Base-by-base conservation (phyloP, 1,140 invertebrate species). In the Penaeus japonicus region DNA sequence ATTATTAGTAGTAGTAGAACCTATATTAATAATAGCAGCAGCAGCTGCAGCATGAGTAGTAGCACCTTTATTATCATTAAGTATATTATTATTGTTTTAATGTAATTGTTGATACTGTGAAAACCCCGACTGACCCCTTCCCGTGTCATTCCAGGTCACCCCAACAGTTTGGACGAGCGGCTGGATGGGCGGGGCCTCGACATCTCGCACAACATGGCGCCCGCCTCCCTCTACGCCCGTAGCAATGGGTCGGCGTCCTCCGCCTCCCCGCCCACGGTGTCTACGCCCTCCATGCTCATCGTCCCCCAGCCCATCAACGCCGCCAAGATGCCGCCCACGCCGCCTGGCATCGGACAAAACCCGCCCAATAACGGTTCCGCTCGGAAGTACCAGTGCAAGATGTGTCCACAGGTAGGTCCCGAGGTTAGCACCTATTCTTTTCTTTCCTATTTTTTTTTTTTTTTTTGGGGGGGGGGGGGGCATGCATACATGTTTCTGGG, bases 351-450 rank as follows among this genome's bases (percentile, higher is more conserved):
- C 57, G 90, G 78, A 75, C 90, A 85, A 47, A 89, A 90, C 90
- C 85, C 89, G 83, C 89, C 90, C 86, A 90, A 91, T 79, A 92
- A 91, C 75, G 91, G 92, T 30, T 91, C 92, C n/a, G 93, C 92
- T 27, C 89, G 93, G 77, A 98, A 98, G 92, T 99, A 99, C 94
- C 97, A 98, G 93, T 99, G 98, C 95, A 99, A 99, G 94, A 99
- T 99, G 97, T 99, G 98, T 93, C 97, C 98, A 90, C 97, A 98
- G 97, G 98, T 99, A 93, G 95, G 96, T 93, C 22, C 75, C 27
- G 5, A 12, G 15, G 15, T 47, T 0, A 7, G 15, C 47, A 47
- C 10, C 7, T 47, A n/a, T n/a, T n/a, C n/a, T n/a, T n/a, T n/a
- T n/a, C n/a, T n/a, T n/a, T n/a, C n/a, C n/a, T n/a, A n/a, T 1